phyloP scores from a whole-genome alignment of 2,113 vertebrate genomes.

The Archilochus colubris region DNA sequence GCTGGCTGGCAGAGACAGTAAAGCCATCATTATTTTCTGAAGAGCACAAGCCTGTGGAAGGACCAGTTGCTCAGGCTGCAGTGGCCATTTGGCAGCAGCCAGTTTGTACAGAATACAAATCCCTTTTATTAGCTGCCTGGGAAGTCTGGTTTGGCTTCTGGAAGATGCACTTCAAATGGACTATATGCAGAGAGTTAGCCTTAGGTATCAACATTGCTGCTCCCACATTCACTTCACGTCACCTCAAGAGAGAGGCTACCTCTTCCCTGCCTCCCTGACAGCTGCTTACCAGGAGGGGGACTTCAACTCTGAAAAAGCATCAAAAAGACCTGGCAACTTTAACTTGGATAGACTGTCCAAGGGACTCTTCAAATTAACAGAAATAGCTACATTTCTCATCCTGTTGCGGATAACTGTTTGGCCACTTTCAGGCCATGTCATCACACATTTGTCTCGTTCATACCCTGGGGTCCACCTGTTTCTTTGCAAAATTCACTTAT shows the following conservation, averaged over 20 bases:
- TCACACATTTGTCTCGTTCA: slow-evolving; percentile 49
- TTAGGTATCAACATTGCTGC: slow-evolving; percentile 60
- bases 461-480: slow-evolving; percentile 55
- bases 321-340: slow-evolving; percentile 55
- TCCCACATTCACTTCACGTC: slow-evolving; percentile 33
- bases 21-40: slow-evolving; percentile 36
- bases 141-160: slow-evolving; percentile 26
- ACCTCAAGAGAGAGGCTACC: neutral
- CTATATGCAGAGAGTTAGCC: slow-evolving; percentile 41
- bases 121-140: slow-evolving; percentile 34
- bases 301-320: slow-evolving; percentile 48
- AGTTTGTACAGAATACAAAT: slow-evolving; percentile 42
- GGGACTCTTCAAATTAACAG: slow-evolving; percentile 58
- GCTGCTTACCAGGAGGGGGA: slow-evolving; percentile 39
- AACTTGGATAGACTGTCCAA: slow-evolving; percentile 43
- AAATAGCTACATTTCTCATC: slow-evolving; percentile 61
- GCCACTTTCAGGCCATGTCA: slow-evolving; percentile 66
- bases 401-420: slow-evolving; percentile 45
- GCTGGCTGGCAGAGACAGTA: slow-evolving; percentile 51
- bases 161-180: slow-evolving; percentile 56
- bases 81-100: neutral
- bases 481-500: slow-evolving; percentile 55
- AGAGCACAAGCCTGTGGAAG: neutral
- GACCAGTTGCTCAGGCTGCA: neutral
- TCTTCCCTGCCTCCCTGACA: slow-evolving; percentile 35